Base-by-base conservation (phyloP, 2,888 invertebrate genomes). In the Leptodirus hochenwartii region DNA sequence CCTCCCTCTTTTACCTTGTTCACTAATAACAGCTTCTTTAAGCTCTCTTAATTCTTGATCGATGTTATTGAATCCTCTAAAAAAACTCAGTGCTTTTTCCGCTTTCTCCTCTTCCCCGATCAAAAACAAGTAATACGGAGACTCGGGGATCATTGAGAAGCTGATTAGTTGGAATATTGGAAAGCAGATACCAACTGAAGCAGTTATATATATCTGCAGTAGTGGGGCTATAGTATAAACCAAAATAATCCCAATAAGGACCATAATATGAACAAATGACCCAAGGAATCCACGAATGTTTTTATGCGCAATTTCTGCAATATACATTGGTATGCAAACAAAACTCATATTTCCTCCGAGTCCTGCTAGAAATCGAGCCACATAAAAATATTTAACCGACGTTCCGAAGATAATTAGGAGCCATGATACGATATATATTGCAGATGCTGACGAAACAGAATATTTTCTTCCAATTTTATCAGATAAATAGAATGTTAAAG, bases 261-360 rank as follows among this genome's bases (percentile, higher is more conserved):
- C 47, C 49, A 53, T 54, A 4, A 53, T 42, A 34, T 53, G 52
- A 30, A 54, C 53, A 15, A 52, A 45, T 11, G 51, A 46, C 2
- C 50, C 48, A 4, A 56, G 37, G 33, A 53, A 50, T 8, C 56
- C 56, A 20, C 54, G 37, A 17, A 56, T 52, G 36, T 50, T 48
- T 29, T 53, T 50, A 36, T 54, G 51, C 1, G 54, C 53, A 27
- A 54, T 49, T 40, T 56, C 54, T 2, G 51, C 51, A 5, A 54
- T 49, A 33, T 52, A 54, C 54, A 54, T 54, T 2, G 54, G 56
- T 2, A 51, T 53, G 23, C 50, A 27, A 4, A 54, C 53, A 29
- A 53, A 54, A 2, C 49, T 52, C 16, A 49, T 49, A 31, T 53
- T 51, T 10, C 49, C 50, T 5, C 50, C 50, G 35, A 52, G 41